Base-by-base conservation (phyloP, 1,140 invertebrate genomes). In the Archivesica marissinica region DNA sequence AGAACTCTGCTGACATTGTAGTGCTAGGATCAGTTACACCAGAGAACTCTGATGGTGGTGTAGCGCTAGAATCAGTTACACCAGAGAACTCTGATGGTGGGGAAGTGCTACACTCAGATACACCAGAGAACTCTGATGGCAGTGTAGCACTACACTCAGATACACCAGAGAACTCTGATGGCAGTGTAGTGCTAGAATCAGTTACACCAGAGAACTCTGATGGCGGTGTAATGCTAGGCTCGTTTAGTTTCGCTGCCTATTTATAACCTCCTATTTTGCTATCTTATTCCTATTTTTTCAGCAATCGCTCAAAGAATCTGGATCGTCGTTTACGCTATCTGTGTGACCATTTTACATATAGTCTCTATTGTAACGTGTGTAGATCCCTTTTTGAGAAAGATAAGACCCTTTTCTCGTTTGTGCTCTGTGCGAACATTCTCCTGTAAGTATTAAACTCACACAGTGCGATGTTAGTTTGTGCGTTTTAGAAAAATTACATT, bases 331-430 rank as follows among this genome's bases (percentile, higher is more conserved):
- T 94, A 35, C 89, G 91, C 30, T 94, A 94, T 83, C 87, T 94
- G 35, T 92, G 91, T 68, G 93, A 94, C 78, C 93, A 94, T 85
- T 94, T 94, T 89, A 92, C 93, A 41, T 94, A 92, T 80, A 89
- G 88, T 86, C 86, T 92, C 20, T 92, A 91, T 87, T 91, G 90
- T 88, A 93, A 93, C 85, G 92, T 93, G 30, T 93, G 92, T 89
- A 85, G 92, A 11, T 94, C 93, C 66, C 86, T 94, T 50, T 93
- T 94, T 90, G 93, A 93, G 88, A 93, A 92, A 89, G 92, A 94
- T 88, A 94, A 93, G 86, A 88, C 93, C 59, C 87, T 94, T n/a
- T 94, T 93, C 87, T 93, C 93, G 75, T 93, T 94, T 81, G 59
- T 93, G 87, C 90, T 94, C 35, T 94, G 93, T 87, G 90, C 92